Base-by-base conservation (phyloP, 2,113 vertebrate genomes). In the Climacteris rufus region DNA sequence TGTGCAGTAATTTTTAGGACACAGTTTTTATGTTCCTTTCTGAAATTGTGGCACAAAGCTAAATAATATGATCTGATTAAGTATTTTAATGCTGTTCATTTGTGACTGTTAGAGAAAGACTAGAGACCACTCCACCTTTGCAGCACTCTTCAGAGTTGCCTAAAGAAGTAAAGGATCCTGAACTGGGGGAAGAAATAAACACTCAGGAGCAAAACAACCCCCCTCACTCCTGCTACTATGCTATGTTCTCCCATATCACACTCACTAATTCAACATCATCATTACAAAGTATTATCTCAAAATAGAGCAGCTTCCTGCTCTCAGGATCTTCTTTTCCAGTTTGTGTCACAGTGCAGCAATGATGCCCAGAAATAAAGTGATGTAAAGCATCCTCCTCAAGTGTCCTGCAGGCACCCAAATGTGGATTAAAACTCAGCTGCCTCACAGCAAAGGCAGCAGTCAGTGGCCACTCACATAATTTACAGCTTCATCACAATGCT, bases 361-460 rank as follows among this genome's bases (percentile, higher is more conserved):
- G n/a, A 60, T 47, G 35, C 35, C 22, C 65, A 77, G 83, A 84
- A 81, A 54, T 11, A 35, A 31, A 60, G 15, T 2, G 10, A 60
- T 42, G 60, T 19, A 63, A 93, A 91, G 25, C 56, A 64, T 28
- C 80, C 71, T 83, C 35, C 64, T 57, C 71, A 37, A 82, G 47
- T 53, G 49, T 35, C 56, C 68, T 83, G 24, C 68, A 63, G 85
- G 75, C 63, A 94, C 42, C 35, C 44, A 74, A 77, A 66, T 0
- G 0, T 11, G 49, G 54, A n/a, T 68, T 49, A 53, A 95, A 95
- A 80, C 80, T 79, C 56, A 3, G 71, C 56, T 83, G 88, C 56
- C 76, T 74, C 35, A 22, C 27, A 83, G 90, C 79, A 92, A 71
- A 95, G 83, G 27, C 87, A 83, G 84, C 49, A 42, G 53, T n/a